Conservation (phyloP, 1,140 invertebrate species). For the Aphis gossypii region DNA sequence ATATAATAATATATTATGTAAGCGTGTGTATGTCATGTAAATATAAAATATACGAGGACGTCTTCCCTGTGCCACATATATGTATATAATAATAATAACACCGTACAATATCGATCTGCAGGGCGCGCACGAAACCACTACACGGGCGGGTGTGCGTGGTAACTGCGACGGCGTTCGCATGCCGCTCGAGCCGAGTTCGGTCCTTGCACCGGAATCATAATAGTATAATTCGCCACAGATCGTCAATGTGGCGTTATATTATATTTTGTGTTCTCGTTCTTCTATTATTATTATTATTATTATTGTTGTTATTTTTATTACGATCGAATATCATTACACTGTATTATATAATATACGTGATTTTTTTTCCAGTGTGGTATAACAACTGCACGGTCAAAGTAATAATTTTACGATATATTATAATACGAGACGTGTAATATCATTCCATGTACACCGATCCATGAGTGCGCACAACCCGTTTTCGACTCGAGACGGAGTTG, state of each 20-base stretch:
- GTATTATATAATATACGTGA: neutral
- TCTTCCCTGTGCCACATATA: neutral
- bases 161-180: neutral
- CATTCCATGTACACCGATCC: neutral
- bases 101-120: neutral
- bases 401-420: neutral
- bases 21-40: neutral
- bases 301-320: too few relatives aligned
- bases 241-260: neutral
- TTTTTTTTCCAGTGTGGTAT: neutral
- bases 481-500: neutral
- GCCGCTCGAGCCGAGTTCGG: neutral
- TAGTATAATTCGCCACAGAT: constrained; percentile 1
- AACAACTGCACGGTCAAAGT: neutral
- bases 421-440: neutral
- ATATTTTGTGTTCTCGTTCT: neutral
- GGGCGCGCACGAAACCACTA: neutral
- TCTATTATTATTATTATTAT: neutral
- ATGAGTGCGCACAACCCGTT: neutral
- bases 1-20: neutral
- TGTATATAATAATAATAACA: constrained; percentile 3
- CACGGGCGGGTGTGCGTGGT: neutral
- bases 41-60: constrained; percentile 4
- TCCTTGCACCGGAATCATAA: neutral
- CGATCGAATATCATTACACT: neutral